Percentiles rank a stretch among this genome's conserved stretches.
Conservation (phyloP, 2,888 invertebrate genomes). For the Dinocampus coccinellae region DNA sequence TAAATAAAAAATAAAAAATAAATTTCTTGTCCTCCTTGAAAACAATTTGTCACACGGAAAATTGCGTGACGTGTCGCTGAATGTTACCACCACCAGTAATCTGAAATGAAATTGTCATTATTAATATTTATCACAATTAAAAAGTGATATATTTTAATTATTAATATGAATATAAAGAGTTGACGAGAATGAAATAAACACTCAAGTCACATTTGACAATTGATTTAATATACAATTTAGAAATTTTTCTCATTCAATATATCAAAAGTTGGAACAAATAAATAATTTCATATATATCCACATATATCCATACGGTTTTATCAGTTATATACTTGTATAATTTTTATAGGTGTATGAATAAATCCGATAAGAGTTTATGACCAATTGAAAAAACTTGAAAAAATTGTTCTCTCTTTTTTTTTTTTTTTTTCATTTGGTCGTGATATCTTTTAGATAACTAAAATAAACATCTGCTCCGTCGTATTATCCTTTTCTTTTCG, state of each 20-base stretch:
- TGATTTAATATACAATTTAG: not conserved
- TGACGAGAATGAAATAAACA: not conserved
- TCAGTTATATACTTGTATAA: no score
- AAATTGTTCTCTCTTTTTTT: not conserved
- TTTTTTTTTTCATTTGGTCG: no score
- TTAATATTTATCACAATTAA: constrained; percentile 9
- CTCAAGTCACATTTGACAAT: not conserved
- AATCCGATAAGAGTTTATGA: not conserved
- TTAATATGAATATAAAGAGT: not conserved
- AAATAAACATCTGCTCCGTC: not conserved
- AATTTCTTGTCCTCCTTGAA: not conserved
- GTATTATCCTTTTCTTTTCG: not conserved
- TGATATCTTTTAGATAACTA: not conserved
- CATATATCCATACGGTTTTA: not conserved
- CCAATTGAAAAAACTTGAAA: constrained; percentile 2
- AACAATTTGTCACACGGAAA: not conserved
- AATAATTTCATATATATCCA: not conserved
- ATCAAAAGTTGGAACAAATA: not conserved
- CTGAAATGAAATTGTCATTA: not conserved
- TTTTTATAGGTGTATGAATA: not conserved
- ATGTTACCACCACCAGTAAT: not conserved
- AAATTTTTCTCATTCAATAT: not conserved
- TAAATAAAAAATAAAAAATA: not conserved
- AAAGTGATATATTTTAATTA: no score
- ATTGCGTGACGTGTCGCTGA: not conserved